These are phyloP conservation scores for Acrossocheilus wenchowensis DNA, from an alignment of 2,797 vertebrate species.

Conservation along the genomic window DNA sequence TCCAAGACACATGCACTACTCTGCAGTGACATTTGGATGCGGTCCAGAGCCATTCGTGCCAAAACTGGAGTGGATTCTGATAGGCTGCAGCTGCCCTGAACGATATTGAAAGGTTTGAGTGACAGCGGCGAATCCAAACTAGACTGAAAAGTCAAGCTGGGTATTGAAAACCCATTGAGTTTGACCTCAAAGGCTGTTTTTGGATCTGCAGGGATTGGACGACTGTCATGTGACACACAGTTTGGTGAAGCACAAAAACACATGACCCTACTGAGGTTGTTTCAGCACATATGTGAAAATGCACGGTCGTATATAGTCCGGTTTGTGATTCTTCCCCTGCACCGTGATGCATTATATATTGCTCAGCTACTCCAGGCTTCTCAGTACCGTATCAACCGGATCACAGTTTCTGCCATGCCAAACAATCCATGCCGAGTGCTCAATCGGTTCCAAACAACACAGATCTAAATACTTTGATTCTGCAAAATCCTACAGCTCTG, in stretches of 20 bases:
- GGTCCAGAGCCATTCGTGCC: conserved; percentile 5
- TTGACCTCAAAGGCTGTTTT: conserved; percentile 6
- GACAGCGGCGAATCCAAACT: conserved; percentile 4
- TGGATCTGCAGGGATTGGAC: background rate
- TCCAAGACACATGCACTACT: conserved; percentile 29
- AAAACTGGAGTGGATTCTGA: conserved; percentile 19
- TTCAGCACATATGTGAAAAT: background rate
- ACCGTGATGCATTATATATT: background rate
- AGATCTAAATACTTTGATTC: conserved; percentile 4
- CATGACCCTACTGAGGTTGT: background rate
- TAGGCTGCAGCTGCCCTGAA: conserved; percentile 44
- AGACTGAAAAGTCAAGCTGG: conserved; percentile 19
- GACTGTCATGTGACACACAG: background rate
- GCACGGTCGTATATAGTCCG: background rate
- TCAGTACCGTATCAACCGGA: background rate
- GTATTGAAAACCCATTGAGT: conserved; percentile 14
- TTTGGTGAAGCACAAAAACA: background rate
- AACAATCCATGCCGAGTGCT: background rate
- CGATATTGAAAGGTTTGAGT: conserved; percentile 18
- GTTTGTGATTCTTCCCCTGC: background rate
- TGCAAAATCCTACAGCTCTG: conserved; percentile 2
- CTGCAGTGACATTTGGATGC: conserved; percentile 13
- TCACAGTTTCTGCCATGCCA: background rate
- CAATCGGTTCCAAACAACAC: background rate
- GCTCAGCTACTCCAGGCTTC: background rate